A percentile compares a stretch with the other conserved stretches of the same genome.
These are phyloP conservation scores for Opisthograptis luteolata DNA, from an alignment of 2,888 invertebrate species.

Conservation along the genomic window DNA sequence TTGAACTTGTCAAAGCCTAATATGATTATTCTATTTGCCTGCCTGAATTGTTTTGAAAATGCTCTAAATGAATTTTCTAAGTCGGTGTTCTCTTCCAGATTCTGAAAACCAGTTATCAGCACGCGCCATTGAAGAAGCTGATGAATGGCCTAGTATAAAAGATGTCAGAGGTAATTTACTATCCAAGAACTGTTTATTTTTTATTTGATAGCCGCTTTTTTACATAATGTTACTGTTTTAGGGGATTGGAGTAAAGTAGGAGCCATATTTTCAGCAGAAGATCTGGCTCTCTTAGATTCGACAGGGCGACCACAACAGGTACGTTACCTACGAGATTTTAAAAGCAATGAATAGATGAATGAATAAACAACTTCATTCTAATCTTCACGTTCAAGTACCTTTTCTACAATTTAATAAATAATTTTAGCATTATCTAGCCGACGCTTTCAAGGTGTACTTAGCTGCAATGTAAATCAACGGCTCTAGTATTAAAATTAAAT, in stretches of 20 bases:
- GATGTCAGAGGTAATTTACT: slow-evolving; percentile 68
- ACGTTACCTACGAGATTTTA: slow-evolving; percentile 7
- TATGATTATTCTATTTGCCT: no score
- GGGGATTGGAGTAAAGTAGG: slow-evolving; percentile 77
- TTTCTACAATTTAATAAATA: no score
- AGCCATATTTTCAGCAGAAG: slow-evolving; percentile 79
- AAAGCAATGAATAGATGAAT: no score
- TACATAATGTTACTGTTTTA: slow-evolving; percentile 34
- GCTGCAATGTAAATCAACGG: no score
- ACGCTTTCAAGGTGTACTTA: no score
- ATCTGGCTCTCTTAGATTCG: slow-evolving; percentile 74
- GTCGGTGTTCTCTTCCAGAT: slow-evolving; percentile 49
- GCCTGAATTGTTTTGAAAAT: no score
- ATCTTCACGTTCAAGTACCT: no score
- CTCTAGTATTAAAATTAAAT: no score
- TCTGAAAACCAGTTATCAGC: slow-evolving; percentile 62
- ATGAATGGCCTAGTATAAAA: slow-evolving; percentile 79
- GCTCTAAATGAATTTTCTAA: no score
- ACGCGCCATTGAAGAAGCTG: slow-evolving; percentile 61
- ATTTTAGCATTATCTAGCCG: no score
- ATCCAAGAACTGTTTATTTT: background rate
- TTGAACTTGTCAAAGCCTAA: no score
- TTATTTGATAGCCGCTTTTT: background rate
- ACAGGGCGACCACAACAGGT: slow-evolving; percentile 71
- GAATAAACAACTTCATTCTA: no score